phyloP scores from a whole-genome alignment of 2,888 invertebrate species.

The Tenthredo mesomela region DNA sequence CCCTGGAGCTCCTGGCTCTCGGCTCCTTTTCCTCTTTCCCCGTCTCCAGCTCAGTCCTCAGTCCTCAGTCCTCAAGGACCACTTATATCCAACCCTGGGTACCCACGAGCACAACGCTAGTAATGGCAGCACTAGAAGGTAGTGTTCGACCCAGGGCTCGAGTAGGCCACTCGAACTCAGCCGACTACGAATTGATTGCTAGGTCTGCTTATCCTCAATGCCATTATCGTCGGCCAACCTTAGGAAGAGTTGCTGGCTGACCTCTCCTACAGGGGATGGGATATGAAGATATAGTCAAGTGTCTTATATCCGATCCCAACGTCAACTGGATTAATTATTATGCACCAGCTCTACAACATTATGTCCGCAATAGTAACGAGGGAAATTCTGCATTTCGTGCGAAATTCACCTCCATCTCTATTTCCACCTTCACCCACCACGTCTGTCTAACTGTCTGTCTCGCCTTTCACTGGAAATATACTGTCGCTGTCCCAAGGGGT shows the following conservation, averaged over 20 bases:
- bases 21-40: constrained; percentile 53
- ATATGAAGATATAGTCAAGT: neutral
- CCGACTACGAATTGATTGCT: constrained; percentile 47
- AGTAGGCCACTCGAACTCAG: constrained; percentile 43
- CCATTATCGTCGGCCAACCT: constrained; percentile 33
- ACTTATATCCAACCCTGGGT: constrained; percentile 65
- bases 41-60: constrained; percentile 56
- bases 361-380: neutral
- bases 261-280: neutral
- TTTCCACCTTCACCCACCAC: neutral
- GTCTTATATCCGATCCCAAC: neutral
- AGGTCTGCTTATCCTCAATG: constrained; percentile 42
- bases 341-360: neutral
- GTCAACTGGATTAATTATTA: constrained; percentile 15
- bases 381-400: constrained; percentile 6
- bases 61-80: constrained; percentile 68
- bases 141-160: constrained; percentile 48
- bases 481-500: constrained; percentile 37
- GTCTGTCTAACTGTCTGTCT: constrained; percentile 43
- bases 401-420: constrained; percentile 55
- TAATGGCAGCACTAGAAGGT: constrained; percentile 50
- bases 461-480: constrained; percentile 39
- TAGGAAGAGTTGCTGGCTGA: neutral
- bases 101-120: constrained; percentile 40
- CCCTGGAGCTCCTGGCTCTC: constrained; percentile 44